Conservation (phyloP, 2,888 invertebrate genomes). For the Pomacea canaliculata region DNA sequence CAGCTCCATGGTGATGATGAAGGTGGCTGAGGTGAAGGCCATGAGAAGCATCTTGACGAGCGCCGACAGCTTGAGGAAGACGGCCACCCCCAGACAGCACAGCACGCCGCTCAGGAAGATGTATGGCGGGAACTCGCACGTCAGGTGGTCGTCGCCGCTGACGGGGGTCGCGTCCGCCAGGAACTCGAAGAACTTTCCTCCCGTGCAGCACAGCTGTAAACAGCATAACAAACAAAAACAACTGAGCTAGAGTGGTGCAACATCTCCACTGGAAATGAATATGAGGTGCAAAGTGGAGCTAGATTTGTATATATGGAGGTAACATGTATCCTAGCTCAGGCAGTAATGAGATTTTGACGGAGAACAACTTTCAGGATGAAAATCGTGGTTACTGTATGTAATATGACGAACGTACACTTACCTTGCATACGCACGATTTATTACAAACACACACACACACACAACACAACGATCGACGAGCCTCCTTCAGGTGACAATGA, state of each 20-base stretch:
- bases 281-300: too few species aligned
- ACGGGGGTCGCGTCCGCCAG: constrained; percentile 44
- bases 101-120: constrained; percentile 87
- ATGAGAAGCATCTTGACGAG: constrained; percentile 84
- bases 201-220: constrained; percentile 64
- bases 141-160: constrained; percentile 75
- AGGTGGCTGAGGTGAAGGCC: constrained; percentile 81
- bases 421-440: too few species aligned
- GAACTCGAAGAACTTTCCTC: constrained; percentile 54
- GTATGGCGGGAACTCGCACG: constrained; percentile 81
- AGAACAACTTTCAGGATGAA: too few species aligned
- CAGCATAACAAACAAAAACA: constrained; percentile 20
- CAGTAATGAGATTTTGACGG: too few species aligned
- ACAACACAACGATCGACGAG: too few species aligned
- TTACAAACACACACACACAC: too few species aligned
- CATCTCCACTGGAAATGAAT: too few species aligned
- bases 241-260: neutral
- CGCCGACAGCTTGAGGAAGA: constrained; percentile 87
- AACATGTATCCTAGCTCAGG: too few species aligned
- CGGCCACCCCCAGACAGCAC: constrained; percentile 86
- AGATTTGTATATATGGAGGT: too few species aligned
- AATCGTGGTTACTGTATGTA: too few species aligned
- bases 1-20: constrained; percentile 83
- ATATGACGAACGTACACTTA: too few species aligned
- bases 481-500: too few species aligned